Evolutionary conservation across 1,140 invertebrate genomes (phyloP), one percentile per base, ranked within the genome.

Genomic region (Camponotus pennsylvanicus): DNA sequence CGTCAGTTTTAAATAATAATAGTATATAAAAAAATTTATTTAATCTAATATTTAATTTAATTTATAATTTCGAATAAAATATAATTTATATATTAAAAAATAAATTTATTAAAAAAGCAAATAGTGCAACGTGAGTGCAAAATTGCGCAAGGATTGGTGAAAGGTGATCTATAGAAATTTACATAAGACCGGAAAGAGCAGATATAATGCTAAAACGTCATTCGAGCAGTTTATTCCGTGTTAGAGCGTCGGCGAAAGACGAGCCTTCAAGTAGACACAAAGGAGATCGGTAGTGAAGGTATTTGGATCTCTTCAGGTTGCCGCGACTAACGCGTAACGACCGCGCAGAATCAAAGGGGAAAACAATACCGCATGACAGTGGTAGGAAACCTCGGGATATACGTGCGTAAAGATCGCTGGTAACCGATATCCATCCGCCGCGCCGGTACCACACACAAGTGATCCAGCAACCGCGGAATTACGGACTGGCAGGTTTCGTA

Each of bases 361-460:
- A 95, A 93, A 95, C 86, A 93, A 95, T 93, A 92, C 92, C 71
- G 91, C 93, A 92, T 94, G 92, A 94, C 93, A 91, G 83, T 88
- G 67, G 37, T 59, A 80, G 80, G 59, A 86, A 85, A 32, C 18
- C 52, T 75, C 63, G 70, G 63, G 82, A 87, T 79, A 45, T 63
- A 55, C 80, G 66, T 40, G 70, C 57, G 59, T 55, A 66, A 88
- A 90, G 91, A 90, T 88, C 80, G 80, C 71, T 82, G 88, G 93
- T 94, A 94, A 93, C 93, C 93, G 93, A 94, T 93, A 94, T 93
- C 91, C 91, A 94, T 82, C 86, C 92, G 15, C 70, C 70, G 34
- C 49, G 87, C 83, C 37, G 57, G 52, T 61, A 42, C n/a, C 37
- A 32, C 86, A 6, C 55, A 69, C 57, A 59, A 73, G 75, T 75